Evolutionary conservation across 2,888 invertebrate genomes (phyloP), one percentile per base, ranked within the genome.

Genomic region (Fabriciana adippe): DNA sequence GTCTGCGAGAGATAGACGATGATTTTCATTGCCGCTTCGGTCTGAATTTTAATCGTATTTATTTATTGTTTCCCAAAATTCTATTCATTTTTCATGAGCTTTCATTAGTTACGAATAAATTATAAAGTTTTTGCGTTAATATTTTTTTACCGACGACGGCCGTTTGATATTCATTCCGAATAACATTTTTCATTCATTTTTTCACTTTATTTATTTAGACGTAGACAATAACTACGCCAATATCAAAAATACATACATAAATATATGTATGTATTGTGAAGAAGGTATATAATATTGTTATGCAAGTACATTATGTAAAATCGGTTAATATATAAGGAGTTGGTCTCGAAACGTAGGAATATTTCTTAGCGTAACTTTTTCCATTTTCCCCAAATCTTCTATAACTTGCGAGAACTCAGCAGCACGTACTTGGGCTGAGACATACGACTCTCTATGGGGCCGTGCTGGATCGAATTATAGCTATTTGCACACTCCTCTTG

Each of bases 381-480:
- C 51, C 48, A 31, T 51, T 61, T 61, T 18, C 15, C 48, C 6
- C 51, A 61, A 61, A 51, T 54, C 60, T 48, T 47, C 48, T 15
- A 61, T 55, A 66, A 66, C 57, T 64, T 64, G 67, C 53, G 61
- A 51, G 61, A 67, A 68, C 67, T 69, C 66, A 59, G 51, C 54
- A 41, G 62, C 68, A 72, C 69, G 72, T 72, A 72, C 50, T 63
- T 50, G 55, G 41, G 26, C 67, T 53, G 67, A 73, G 71, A 74
- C 70, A 56, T 72, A 88, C 78, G 80, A 75, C 75, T 77, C 88
- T 84, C 88, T 3, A 63, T 76, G 86, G 87, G 78, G 84, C 75
- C 72, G 75, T 85, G 76, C 76, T 67, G 78, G 78, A 80, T 87
- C 86, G 84, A 85, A 84, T 85, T 86, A 85, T 86, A 77, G 82